A percentile compares a stretch with the other conserved stretches of the same genome.
phyloP scores from a whole-genome alignment of 53 echinoderm and acorn worm species.

The Mesocentrotus franciscanus region DNA sequence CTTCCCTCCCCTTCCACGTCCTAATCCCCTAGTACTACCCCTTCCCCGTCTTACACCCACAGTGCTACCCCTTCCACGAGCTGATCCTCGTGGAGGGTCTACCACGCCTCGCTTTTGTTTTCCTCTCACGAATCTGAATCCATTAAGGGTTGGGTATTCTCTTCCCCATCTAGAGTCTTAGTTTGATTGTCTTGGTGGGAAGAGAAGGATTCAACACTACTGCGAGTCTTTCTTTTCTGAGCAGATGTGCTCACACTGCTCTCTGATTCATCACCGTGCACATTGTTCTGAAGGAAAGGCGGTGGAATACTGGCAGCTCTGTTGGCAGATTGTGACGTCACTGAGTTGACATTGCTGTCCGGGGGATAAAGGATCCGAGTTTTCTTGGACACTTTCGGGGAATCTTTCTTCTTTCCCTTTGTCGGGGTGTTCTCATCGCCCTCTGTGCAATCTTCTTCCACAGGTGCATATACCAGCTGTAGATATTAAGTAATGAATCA shows the following conservation, averaged over 20 bases:
- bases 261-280: neutral
- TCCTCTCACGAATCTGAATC: neutral
- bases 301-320: slow-evolving; percentile 15
- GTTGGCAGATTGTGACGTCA: neutral
- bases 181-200: neutral
- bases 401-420: slow-evolving; percentile 15
- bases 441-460: slow-evolving; percentile 8
- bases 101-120: neutral
- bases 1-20: neutral
- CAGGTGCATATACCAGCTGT: slow-evolving; percentile 42
- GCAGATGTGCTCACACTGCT: neutral
- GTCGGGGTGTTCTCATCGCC: slow-evolving; percentile 32
- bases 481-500: neutral
- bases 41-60: neutral
- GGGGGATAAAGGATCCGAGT: slow-evolving; percentile 17
- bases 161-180: neutral
- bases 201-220: neutral
- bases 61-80: neutral
- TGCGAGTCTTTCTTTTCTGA: neutral
- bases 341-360: neutral
- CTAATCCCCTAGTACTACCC: neutral
- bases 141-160: neutral
- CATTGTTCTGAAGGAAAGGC: slow-evolving; percentile 28
- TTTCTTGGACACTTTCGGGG: slow-evolving; percentile 28
- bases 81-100: neutral